Evolutionary conservation across 1,140 invertebrate genomes (phyloP), one percentile per base, ranked within the genome.

Genomic region (Psilanteris sp.): DNA sequence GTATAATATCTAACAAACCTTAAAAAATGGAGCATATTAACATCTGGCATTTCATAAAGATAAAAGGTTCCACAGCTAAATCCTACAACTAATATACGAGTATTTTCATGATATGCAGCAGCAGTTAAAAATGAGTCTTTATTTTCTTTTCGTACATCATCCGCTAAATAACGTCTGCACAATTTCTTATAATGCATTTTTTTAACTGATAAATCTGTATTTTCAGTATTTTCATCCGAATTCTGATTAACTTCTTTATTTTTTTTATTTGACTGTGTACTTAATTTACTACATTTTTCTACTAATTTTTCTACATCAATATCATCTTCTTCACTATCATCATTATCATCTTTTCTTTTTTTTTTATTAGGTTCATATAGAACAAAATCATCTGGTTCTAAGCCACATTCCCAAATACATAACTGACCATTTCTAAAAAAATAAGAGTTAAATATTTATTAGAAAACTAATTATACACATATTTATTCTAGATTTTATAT

Each of bases 21-120:
- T 3, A 98, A 89, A 1, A 95, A 96, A 89, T 98, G 96, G 50
- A 99, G 96, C 48, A 97, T 88, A 83, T 93, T 97, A 13, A 96
- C 94, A 26, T 97, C 95, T 3, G 97, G 97, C 89, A 98, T 91
- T 86, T 98, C 96, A 79, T 98, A 95, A 0, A 99, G 89, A 80
- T 95, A 94, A 88, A 99, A 98, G 8, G 91, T 88, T 4, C 96
- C 96, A 83, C 91, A 93, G 16, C 91, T 92, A 79, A 95, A 97
- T 4, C 94, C 95, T 82, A 71, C 87, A 14, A 86, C 85, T 26
- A 98, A 88, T 46, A 98, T 91, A 82, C 93, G 93, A 6, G 92
- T 93, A 4, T 90, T 85, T 74, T 91, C 91, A 85, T 98, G 94
- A 85, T 96, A 98, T 20, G 92, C 92, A 6, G 93, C 93, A 32